Base-by-base conservation (phyloP, 1,140 invertebrate genomes). In the Cherax destructor region DNA sequence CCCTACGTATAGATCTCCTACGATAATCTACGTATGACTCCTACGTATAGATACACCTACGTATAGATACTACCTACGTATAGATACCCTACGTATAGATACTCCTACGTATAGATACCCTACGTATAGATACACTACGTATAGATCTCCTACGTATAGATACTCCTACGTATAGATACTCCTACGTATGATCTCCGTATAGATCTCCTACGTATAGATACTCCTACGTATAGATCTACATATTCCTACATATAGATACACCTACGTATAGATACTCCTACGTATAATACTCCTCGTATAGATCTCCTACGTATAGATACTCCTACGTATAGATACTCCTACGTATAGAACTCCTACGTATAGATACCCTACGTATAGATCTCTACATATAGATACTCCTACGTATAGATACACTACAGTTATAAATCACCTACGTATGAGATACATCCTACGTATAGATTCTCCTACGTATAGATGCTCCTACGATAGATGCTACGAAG, bases 201-300 rank as follows among this genome's bases (percentile, higher is more conserved):
- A 80, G 49, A 65, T 50, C 50, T 52, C 79, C 18, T 50, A 80
- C 79, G 52, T 50, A 80, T 50, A 80, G 47, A 80, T 50, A 80
- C 79, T 52, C 79, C 50, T 56, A 81, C 79, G 56, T 50, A 81
- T 50, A 81, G 47, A 81, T 50, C n/a, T n/a, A 81, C 79, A 81
- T n/a, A n/a, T n/a, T n/a, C 50, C n/a, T n/a, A 3, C 72, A 3
- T 1, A 52, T 13, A 80, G 49, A 65, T 50, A 80, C 50, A 80
- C 79, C 18, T 50, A 80, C 79, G 52, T 50, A 80, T 50, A 80
- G 47, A 80, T 50, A n/a, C n/a, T n/a, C n/a, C n/a, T n/a, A n/a
- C n/a, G n/a, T n/a, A n/a, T n/a, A n/a, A n/a, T n/a, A n/a, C n/a
- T n/a, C n/a, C n/a, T n/a, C n/a, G n/a, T n/a, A n/a, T n/a, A n/a